Conservation (phyloP, 2,797 vertebrate species). For the Sebastes miniatus region DNA sequence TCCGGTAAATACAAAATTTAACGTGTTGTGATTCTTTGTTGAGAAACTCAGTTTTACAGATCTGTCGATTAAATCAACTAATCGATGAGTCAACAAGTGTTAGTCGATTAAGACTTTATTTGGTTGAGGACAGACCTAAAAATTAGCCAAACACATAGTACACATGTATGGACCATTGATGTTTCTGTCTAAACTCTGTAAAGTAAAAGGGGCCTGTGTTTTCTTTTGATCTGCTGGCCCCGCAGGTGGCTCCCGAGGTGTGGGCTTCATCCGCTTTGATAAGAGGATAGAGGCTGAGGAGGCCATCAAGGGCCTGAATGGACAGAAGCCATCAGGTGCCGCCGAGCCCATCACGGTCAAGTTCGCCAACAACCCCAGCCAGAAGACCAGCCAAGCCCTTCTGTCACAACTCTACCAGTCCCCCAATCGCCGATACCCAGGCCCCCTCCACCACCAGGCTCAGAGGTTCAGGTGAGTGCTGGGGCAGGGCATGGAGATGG, state of each 20-base stretch:
- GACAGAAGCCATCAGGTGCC: conserved; percentile 98
- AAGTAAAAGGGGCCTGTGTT: conserved; percentile 78
- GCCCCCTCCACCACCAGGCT: conserved; percentile 98
- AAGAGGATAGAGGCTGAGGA: conserved; percentile 99
- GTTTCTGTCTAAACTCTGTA: conserved; percentile 46
- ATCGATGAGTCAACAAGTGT: neutral
- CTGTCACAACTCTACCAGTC: conserved; percentile 99
- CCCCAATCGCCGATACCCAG: conserved; percentile 97
- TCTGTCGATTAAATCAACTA: neutral
- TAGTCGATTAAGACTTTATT: neutral
- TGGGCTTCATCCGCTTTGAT: conserved; percentile 99
- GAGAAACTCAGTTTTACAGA: neutral
- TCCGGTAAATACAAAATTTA: accelerated
- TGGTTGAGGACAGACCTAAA: neutral
- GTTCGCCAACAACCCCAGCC: conserved; percentile 99
- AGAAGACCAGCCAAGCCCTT: conserved; percentile 99
- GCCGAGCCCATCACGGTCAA: conserved; percentile 99
- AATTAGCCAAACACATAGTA: too few relatives aligned
- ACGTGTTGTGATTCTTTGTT: neutral
- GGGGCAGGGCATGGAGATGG: neutral
- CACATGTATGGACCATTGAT: neutral
- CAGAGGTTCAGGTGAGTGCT: conserved; percentile 98
- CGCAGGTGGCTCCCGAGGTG: conserved; percentile 98
- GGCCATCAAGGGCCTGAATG: conserved; percentile 99
- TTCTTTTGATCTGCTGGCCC: conserved; percentile 85